Evolutionary conservation across 2,888 invertebrate genomes (phyloP).

Genomic region (Schrankia costaestrigalis): DNA sequence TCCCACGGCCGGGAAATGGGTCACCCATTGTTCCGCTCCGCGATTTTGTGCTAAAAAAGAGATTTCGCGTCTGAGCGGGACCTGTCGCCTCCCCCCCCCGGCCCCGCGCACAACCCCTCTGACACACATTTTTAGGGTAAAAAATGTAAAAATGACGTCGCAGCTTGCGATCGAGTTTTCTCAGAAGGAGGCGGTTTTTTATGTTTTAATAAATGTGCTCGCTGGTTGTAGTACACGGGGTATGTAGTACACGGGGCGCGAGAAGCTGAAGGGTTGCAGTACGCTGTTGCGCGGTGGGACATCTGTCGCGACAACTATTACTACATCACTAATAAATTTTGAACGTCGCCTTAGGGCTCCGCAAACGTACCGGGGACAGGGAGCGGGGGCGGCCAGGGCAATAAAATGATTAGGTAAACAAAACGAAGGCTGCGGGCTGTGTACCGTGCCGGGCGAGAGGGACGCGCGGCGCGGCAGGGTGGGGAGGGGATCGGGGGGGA

Average conservation of each 20-base stretch:
- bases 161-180: constrained; percentile 74
- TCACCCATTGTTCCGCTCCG: constrained; percentile 73
- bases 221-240: constrained; percentile 59
- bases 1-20: constrained; percentile 80
- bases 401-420: constrained; percentile 78
- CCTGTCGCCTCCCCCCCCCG: constrained; percentile 58
- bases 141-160: constrained; percentile 70
- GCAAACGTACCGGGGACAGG: constrained; percentile 21
- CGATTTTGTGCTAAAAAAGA: constrained; percentile 75
- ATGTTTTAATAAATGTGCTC: constrained; percentile 56
- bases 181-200: constrained; percentile 59
- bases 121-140: constrained; percentile 76
- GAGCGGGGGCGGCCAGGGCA: constrained; percentile 39
- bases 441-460: constrained; percentile 39
- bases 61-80: constrained; percentile 63
- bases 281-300: constrained; percentile 26
- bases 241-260: too few species aligned
- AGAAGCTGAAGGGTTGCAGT: constrained; percentile 44
- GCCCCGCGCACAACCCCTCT: constrained; percentile 46
- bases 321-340: constrained; percentile 53
- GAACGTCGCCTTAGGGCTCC: constrained; percentile 27
- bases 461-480: constrained; percentile 21
- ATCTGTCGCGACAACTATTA: constrained; percentile 55
- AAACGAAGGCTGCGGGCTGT: constrained; percentile 60
- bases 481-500: constrained; percentile 29